These are phyloP conservation scores for Sphecodes monilicornis DNA, from an alignment of 2,888 invertebrate genomes.

Conservation along the genomic window DNA sequence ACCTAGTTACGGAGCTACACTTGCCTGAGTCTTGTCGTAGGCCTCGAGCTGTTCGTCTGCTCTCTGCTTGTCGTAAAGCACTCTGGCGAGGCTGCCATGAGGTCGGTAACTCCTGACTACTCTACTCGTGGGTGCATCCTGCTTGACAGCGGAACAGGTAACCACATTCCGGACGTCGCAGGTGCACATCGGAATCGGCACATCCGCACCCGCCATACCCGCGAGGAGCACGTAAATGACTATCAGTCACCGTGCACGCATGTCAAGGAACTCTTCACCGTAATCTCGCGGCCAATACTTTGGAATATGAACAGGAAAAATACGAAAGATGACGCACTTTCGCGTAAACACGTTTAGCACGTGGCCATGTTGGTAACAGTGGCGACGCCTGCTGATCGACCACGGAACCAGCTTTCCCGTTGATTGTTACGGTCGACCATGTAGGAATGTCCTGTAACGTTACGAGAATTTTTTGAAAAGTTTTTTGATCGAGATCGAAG, in stretches of 20 bases:
- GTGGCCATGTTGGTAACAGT: conserved; percentile 81
- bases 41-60: conserved; percentile 89
- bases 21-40: conserved; percentile 90
- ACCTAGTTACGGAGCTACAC: conserved; percentile 68
- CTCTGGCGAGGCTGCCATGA: conserved; percentile 89
- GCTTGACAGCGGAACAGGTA: conserved; percentile 56
- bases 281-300: conserved; percentile 37
- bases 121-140: conserved; percentile 50
- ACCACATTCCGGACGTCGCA: conserved; percentile 54
- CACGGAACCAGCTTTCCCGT: background rate
- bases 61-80: conserved; percentile 90
- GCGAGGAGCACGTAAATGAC: conserved; percentile 52
- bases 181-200: conserved; percentile 57
- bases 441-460: conserved; percentile 40
- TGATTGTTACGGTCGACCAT: conserved; percentile 68
- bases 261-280: conserved; percentile 23
- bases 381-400: conserved; percentile 55
- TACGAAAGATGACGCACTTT: conserved; percentile 47
- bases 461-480: no score
- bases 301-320: conserved; percentile 19
- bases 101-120: conserved; percentile 86
- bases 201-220: conserved; percentile 64
- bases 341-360: conserved; percentile 77
- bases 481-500: no score
- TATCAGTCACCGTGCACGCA: conserved; percentile 38